These are phyloP conservation scores for Campaea margaritaria DNA, from an alignment of 2,888 invertebrate species.

Conservation along the genomic window DNA sequence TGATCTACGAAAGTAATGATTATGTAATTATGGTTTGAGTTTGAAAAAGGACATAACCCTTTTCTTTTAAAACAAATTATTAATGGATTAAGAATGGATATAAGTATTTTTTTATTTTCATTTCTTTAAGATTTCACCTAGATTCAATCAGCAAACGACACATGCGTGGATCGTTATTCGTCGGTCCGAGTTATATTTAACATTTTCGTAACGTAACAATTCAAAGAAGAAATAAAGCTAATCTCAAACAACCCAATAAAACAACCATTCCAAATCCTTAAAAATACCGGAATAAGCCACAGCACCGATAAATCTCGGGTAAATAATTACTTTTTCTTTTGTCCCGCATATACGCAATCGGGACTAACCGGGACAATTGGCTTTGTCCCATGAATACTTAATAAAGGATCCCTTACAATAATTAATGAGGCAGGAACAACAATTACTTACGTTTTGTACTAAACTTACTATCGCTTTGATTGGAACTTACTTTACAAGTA, in stretches of 20 bases:
- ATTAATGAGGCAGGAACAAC: constrained; percentile 52
- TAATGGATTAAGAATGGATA: too few relatives aligned
- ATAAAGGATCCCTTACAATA: constrained; percentile 51
- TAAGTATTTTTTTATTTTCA: too few relatives aligned
- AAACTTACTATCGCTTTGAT: constrained; percentile 42
- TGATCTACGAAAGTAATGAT: too few relatives aligned
- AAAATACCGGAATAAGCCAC: constrained; percentile 33
- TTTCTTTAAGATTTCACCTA: too few relatives aligned
- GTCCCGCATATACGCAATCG: constrained; percentile 36
- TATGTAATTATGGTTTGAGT: too few relatives aligned
- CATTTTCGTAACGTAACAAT: not conserved
- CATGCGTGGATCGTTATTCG: too few relatives aligned
- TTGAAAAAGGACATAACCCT: too few relatives aligned
- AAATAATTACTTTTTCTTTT: constrained; percentile 55
- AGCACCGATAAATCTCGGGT: constrained; percentile 36
- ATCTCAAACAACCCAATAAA: constrained; percentile 30
- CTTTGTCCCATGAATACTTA: constrained; percentile 62
- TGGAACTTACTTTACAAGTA: constrained; percentile 17
- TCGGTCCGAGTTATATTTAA: not conserved
- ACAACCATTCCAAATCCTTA: constrained; percentile 31
- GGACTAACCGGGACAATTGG: constrained; percentile 52
- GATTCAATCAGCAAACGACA: too few relatives aligned
- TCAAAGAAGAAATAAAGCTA: constrained; percentile 1
- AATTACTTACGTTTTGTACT: constrained; percentile 45
- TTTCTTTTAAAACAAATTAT: too few relatives aligned